phyloP scores from a whole-genome alignment of 2,797 vertebrate genomes.

The Aldrovandia affinis region DNA sequence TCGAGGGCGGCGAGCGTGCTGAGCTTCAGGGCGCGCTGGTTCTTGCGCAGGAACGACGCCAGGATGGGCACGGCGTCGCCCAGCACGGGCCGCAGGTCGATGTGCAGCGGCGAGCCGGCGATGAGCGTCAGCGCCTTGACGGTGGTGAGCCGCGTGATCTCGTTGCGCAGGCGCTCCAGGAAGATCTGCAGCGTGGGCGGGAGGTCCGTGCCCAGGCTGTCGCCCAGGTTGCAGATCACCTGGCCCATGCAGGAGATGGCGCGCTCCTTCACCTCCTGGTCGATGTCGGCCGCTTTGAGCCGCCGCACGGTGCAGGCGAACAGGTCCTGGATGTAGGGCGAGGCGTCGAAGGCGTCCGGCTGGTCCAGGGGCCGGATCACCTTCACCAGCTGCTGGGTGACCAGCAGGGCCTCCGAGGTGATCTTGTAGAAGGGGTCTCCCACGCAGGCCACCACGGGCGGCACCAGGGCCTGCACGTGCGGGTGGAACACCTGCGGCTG shows the following conservation, averaged over 20 bases:
- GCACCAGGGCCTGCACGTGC: conserved; percentile 94
- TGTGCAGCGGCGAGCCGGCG: conserved; percentile 92
- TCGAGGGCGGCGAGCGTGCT: conserved; percentile 93
- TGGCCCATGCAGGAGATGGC: conserved; percentile 99
- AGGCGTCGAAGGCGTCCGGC: conserved; percentile 88
- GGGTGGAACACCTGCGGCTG: conserved; percentile 95
- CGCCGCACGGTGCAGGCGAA: conserved; percentile 96
- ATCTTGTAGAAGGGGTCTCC: conserved; percentile 99
- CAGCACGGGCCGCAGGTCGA: conserved; percentile 90
- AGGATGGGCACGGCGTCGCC: conserved; percentile 96
- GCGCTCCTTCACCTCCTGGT: conserved; percentile 98
- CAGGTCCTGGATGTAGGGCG: conserved; percentile 92
- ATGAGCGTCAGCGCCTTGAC: conserved; percentile 96
- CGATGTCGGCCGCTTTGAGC: conserved; percentile 96
- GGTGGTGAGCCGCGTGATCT: conserved; percentile 95
- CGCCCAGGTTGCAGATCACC: conserved; percentile 95
- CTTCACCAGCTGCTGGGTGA: conserved; percentile 97
- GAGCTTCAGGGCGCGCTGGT: conserved; percentile 94
- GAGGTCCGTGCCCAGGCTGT: conserved; percentile 89
- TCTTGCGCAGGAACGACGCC: conserved; percentile 96
- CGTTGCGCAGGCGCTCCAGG: conserved; percentile 95
- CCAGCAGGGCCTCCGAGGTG: conserved; percentile 96
- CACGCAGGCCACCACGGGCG: conserved; percentile 95
- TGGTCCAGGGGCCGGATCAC: conserved; percentile 95
- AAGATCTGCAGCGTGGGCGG: conserved; percentile 96